Evolutionary conservation across 2,113 vertebrate genomes (phyloP).

Genomic region (Laticauda colubrina): DNA sequence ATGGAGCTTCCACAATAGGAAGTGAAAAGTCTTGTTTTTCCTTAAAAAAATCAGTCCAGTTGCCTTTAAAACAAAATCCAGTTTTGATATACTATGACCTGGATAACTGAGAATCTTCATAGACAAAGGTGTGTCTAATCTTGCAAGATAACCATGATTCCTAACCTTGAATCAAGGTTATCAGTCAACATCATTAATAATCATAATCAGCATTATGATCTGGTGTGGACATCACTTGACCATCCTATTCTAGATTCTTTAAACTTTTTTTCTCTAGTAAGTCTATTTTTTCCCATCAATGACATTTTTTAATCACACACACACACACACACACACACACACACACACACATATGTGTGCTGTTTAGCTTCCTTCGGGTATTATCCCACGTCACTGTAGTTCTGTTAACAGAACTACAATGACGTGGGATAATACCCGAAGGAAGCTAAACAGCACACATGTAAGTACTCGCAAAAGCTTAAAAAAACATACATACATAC

Average conservation of each 20-base stretch:
- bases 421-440: no score
- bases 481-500: no score
- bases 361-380: no score
- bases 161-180: neutral
- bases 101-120: neutral
- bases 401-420: no score
- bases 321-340: no score
- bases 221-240: neutral
- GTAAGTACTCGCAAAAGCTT: no score
- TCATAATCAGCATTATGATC: neutral
- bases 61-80: neutral
- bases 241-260: neutral
- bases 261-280: neutral
- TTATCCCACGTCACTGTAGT: no score
- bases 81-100: neutral
- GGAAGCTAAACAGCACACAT: no score
- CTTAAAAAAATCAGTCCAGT: neutral
- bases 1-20: neutral
- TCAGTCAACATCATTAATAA: neutral
- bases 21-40: neutral
- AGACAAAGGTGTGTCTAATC: neutral
- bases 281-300: neutral
- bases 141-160: neutral
- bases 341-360: no score
- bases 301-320: neutral